Percentiles rank a stretch among this genome's conserved stretches.
Conservation (phyloP, 1,140 invertebrate genomes). For the Harpegnathos saltator region DNA sequence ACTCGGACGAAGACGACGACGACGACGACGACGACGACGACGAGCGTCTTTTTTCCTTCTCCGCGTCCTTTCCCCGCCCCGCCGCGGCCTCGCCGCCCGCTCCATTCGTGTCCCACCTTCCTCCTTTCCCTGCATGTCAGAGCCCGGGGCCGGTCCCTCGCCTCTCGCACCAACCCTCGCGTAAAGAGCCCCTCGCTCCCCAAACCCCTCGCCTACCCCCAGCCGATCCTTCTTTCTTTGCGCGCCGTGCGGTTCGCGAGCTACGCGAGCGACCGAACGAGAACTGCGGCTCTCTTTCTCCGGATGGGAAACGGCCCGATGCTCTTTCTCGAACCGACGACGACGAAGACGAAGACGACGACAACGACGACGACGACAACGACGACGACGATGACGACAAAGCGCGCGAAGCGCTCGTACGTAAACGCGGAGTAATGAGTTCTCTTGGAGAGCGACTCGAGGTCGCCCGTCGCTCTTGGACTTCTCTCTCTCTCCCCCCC, state of each 20-base stretch:
- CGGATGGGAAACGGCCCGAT: conserved; percentile 65
- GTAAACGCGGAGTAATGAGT: conserved; percentile 54
- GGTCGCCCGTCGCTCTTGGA: conserved; percentile 1
- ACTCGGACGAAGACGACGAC: conserved; percentile 57
- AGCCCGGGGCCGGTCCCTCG: conserved; percentile 14
- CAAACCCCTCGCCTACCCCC: background rate
- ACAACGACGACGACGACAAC: conserved; percentile 21
- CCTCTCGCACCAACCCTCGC: conserved; percentile 10
- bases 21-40: conserved; percentile 57
- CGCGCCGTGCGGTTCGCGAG: conserved; percentile 64
- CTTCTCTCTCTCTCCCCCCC: conserved; percentile 7
- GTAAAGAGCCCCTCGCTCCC: conserved; percentile 28
- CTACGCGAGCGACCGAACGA: conserved; percentile 64
- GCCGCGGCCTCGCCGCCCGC: background rate
- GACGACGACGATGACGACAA: conserved; percentile 63
- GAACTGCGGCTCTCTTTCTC: conserved; percentile 65
- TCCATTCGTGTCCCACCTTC: background rate
- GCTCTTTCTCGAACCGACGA: conserved; percentile 47
- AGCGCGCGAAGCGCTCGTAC: conserved; percentile 48
- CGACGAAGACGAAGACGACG: conserved; percentile 56
- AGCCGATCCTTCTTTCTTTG: conserved; percentile 61
- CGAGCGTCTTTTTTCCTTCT: conserved; percentile 2
- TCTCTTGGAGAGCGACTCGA: conserved; percentile 47
- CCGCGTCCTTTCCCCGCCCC: conserved; percentile 56
- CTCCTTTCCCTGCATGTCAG: background rate